Evolutionary conservation across 2,888 invertebrate species (phyloP), one percentile per base, ranked within the genome.

Genomic region (Stenichneumon culpator): DNA sequence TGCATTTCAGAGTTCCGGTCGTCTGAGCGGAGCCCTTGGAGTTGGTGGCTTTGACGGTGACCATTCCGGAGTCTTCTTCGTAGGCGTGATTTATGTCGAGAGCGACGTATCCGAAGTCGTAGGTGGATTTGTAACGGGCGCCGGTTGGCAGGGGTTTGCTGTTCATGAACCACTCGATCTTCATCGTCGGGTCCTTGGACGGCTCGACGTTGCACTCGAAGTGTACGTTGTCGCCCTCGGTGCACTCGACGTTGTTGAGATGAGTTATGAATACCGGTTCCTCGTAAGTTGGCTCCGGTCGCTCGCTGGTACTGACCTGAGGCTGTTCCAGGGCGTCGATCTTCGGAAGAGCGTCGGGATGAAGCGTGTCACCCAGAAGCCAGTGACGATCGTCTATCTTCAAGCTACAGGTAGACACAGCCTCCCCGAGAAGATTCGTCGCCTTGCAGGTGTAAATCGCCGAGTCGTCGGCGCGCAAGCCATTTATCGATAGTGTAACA

Each of bases 361-460:
- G 98, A 83, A 98, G 95, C 2, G 98, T 96, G 90, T 98, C 98
- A 44, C 97, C 97, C 82, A 98, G 95, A 54, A 98, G 94, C 97
- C 98, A 98, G 91, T 98, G 98, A 60, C 96, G 96, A 92, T 98
- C 98, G 95, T 97, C 97, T 91, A 98, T 97, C 94, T 98, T 98
- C 70, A 98, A 95, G 3, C 97, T 97, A 88, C 98, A 97, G 0
- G 98, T 98, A 1, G 99, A 98, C 22, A 98, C 98, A 79, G 99
- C 99, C 95, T 99, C 98, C 63, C 99, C 99, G 82, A 97, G 96
- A 86, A 97, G 95, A 93, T 99, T 99, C 14, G 97, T 97, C 0
- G 99, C 99, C 94, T 97, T 97, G 95, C 99, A 99, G 1, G 98
- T 98, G 93, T 99, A 99, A 89, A 98, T 97, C 6, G 99, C 99